These are phyloP conservation scores for Diglossa cyanea DNA, from an alignment of 2,797 vertebrate species.

Conservation along the genomic window DNA sequence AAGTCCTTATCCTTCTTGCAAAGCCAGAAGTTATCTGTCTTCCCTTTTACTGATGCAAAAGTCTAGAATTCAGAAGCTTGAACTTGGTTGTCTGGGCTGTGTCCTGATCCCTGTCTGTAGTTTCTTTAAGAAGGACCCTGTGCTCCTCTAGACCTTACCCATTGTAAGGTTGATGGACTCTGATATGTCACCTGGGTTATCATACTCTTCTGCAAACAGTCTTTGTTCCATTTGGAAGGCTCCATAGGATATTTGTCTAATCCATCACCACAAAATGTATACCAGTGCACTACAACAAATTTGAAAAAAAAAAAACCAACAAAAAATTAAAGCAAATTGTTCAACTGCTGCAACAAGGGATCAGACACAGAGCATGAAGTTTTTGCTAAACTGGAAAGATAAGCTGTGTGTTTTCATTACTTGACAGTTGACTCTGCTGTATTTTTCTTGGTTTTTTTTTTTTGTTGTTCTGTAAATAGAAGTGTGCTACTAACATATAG, in stretches of 20 bases:
- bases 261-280: neutral
- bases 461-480: neutral
- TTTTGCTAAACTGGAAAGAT: neutral
- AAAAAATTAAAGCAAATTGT: neutral
- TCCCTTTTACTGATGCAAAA: neutral
- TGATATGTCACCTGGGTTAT: neutral
- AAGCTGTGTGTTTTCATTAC: neutral
- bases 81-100: neutral
- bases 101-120: neutral
- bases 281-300: neutral
- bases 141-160: neutral
- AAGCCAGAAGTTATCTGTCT: neutral
- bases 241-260: neutral
- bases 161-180: neutral
- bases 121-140: neutral
- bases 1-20: neutral
- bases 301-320: neutral
- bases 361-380: neutral
- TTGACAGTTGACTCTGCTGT: neutral
- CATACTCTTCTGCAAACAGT: neutral
- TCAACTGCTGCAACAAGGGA: neutral
- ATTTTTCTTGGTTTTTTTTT: neutral
- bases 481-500: slow-evolving; percentile 3
- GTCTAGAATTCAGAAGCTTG: neutral
- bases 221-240: neutral